Conservation (phyloP, 2,888 invertebrate genomes). For the Phengaris arion region DNA sequence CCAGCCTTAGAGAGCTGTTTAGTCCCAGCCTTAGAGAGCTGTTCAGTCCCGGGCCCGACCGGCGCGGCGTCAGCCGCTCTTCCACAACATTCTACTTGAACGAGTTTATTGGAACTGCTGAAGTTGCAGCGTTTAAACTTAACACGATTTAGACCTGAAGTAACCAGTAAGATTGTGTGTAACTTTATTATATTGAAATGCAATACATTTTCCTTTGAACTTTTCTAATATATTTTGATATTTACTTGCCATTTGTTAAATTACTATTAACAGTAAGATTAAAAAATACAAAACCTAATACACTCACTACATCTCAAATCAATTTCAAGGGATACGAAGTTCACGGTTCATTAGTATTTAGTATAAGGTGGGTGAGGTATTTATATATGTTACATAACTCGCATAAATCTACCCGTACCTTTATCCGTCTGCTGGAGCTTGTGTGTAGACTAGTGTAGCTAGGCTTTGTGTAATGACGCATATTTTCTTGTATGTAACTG, state of each 20-base stretch:
- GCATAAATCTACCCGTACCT: no score
- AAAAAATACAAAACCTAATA: not conserved
- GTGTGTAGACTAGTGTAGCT: no score
- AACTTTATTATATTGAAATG: conserved; percentile 29
- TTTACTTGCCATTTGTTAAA: not conserved
- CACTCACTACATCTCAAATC: not conserved
- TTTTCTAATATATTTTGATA: conserved; percentile 17
- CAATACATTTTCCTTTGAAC: conserved; percentile 16
- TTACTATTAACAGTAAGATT: not conserved
- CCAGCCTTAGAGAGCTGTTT: conserved; percentile 33
- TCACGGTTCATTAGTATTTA: not conserved
- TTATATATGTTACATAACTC: no score
- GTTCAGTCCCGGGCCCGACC: conserved; percentile 32
- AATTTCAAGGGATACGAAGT: not conserved
- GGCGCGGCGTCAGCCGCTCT: conserved; percentile 32
- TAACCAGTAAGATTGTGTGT: conserved; percentile 32
- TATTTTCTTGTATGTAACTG: no score
- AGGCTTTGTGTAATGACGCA: no score
- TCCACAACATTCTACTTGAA: conserved; percentile 39
- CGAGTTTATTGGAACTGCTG: conserved; percentile 38
- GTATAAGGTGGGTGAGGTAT: no score
- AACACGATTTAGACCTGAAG: conserved; percentile 37
- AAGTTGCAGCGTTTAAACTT: conserved; percentile 40
- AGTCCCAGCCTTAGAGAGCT: conserved; percentile 33
- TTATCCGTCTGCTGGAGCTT: no score